A percentile compares a stretch with the other conserved stretches of the same genome.
Conservation (phyloP, 2,888 invertebrate species). For the Mythimna albipuncta region DNA sequence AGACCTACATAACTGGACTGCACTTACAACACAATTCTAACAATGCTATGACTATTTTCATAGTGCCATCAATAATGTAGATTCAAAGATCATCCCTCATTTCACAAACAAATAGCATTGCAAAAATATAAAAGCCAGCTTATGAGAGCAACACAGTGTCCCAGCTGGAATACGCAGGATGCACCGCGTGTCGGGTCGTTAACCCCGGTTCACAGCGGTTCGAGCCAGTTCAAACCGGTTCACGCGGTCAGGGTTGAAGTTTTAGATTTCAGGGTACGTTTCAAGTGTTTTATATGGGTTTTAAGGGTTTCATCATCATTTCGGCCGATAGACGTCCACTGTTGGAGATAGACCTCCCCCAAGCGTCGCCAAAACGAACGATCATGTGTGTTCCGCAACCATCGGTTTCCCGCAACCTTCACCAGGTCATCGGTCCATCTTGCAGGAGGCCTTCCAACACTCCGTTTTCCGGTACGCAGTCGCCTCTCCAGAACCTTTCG, state of each 20-base stretch:
- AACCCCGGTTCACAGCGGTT: slow-evolving; percentile 56
- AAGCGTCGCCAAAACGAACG: too few species aligned
- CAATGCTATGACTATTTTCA: not conserved
- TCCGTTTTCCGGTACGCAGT: too few species aligned
- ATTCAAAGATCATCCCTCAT: not conserved
- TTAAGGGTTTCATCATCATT: too few species aligned
- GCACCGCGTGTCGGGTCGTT: slow-evolving; percentile 55
- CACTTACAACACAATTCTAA: not conserved
- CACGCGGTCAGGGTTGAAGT: slow-evolving; percentile 64
- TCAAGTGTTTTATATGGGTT: slow-evolving; percentile 12
- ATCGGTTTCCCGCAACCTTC: too few species aligned
- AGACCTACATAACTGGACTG: too few species aligned
- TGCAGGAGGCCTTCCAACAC: too few species aligned
- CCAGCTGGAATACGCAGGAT: slow-evolving; percentile 57
- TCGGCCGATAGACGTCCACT: too few species aligned
- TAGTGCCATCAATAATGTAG: not conserved
- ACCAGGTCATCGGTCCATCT: too few species aligned
- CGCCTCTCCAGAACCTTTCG: too few species aligned
- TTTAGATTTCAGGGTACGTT: slow-evolving; percentile 29
- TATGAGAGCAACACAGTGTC: slow-evolving; percentile 46
- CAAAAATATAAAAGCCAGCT: slow-evolving; percentile 36
- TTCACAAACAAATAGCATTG: not conserved
- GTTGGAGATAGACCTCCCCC: too few species aligned
- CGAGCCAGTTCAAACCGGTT: slow-evolving; percentile 53
- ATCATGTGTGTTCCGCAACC: too few species aligned